Conservation (phyloP, 2,888 invertebrate species). For the Machimus rusticus region DNA sequence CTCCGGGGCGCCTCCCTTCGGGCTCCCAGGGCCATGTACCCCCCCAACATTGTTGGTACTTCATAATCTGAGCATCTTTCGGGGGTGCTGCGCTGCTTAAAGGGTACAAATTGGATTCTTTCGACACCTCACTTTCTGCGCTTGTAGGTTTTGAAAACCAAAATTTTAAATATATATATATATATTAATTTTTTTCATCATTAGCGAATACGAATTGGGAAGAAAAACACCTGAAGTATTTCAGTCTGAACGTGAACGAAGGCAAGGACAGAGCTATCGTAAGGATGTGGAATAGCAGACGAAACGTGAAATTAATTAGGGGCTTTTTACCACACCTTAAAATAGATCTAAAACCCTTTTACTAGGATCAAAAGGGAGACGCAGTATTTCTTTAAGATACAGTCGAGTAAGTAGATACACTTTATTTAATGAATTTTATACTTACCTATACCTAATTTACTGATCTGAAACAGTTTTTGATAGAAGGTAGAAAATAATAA, state of each 20-base stretch:
- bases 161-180: too few relatives aligned
- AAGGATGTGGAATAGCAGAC: neutral
- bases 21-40: neutral
- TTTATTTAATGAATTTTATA: too few relatives aligned
- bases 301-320: neutral
- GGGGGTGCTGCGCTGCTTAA: neutral
- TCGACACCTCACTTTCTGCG: neutral
- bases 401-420: too few relatives aligned
- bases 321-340: neutral
- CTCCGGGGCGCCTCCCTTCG: neutral
- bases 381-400: too few relatives aligned
- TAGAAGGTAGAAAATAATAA: too few relatives aligned
- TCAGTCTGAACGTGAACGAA: neutral
- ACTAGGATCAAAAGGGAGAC: too few relatives aligned
- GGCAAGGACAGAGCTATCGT: neutral
- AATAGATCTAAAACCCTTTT: neutral
- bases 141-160: neutral
- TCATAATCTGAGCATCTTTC: neutral
- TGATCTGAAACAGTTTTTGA: too few relatives aligned
- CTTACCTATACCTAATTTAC: too few relatives aligned
- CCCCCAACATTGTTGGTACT: neutral
- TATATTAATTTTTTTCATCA: neutral
- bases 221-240: neutral
- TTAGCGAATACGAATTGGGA: neutral
- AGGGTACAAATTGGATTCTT: constrained; percentile 12